Percentiles rank a stretch among this genome's conserved stretches.
Conservation (phyloP, 2,888 invertebrate species). For the Chromoteleia sp. region DNA sequence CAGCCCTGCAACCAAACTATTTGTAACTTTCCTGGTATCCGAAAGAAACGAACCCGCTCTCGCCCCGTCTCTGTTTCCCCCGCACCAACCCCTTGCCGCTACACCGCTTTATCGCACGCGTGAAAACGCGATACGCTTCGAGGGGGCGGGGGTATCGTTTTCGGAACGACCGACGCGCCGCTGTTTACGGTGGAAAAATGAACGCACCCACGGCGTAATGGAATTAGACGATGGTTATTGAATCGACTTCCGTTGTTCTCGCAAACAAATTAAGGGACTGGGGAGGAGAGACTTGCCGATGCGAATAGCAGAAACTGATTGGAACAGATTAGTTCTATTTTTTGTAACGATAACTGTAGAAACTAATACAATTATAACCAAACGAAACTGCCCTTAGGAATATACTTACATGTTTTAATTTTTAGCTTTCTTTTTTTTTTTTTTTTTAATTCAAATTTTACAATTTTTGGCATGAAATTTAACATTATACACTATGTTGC, state of each 20-base stretch:
- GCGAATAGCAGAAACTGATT: neutral
- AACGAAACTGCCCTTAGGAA: too few species aligned
- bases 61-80: conserved; percentile 56
- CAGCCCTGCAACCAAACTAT: conserved; percentile 85
- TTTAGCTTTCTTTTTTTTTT: too few species aligned
- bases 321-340: neutral
- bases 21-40: conserved; percentile 85
- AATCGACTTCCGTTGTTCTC: conserved; percentile 20
- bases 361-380: too few species aligned
- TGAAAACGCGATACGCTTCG: conserved; percentile 56
- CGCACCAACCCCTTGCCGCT: conserved; percentile 52
- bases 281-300: too few species aligned
- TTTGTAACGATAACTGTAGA: too few species aligned
- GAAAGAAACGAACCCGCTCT: conserved; percentile 84
- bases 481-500: too few species aligned
- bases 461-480: too few species aligned
- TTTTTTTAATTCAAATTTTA: too few species aligned
- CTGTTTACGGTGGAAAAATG: conserved; percentile 52
- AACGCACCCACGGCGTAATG: conserved; percentile 34
- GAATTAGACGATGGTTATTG: conserved; percentile 48
- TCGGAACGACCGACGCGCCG: conserved; percentile 20
- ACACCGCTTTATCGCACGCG: conserved; percentile 56
- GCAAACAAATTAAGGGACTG: neutral
- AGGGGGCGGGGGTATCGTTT: conserved; percentile 28
- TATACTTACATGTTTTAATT: too few species aligned